Base-by-base conservation (phyloP, 2,113 vertebrate genomes). In the Merops nubicus region DNA sequence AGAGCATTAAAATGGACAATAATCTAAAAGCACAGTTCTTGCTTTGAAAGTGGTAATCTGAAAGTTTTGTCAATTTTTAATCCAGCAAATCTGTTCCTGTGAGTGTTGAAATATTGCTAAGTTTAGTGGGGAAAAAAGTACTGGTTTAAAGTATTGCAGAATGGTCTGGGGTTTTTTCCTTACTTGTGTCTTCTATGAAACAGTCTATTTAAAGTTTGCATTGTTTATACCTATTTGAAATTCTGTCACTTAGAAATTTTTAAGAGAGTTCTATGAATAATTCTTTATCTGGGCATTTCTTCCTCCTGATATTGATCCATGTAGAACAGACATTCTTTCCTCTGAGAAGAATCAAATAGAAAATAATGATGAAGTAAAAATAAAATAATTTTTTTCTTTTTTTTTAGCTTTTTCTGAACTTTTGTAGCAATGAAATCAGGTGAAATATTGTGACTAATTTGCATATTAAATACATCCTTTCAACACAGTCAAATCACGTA, bases 1-100 rank as follows among this genome's bases (percentile, higher is more conserved):
- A 94, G 76, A 94, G 65, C 85, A 89, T 88, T 93, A 90, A 47
- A 89, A 89, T 76, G 83, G 57, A 36, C 82, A 88, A 28, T 73
- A 90, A 88, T 89, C 67, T 64, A n/a, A 85, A 88, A 90, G 50
- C 47, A 22, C 33, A 29, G 47, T 67, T 86, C 72, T 88, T n/a
- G 74, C 95, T 86, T 5, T 9, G 56, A 86, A 88, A 67, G 59
- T 34, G 20, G 54, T 59, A 51, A 75, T 94, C 85, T 78, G 48
- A 92, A 96, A 91, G 70, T 31, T 12, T 34, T 68, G 51, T 85
- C 82, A n/a, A 2, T 51, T 96, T 93, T 88, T 85, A 84, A 92
- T 80, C 75, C 76, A 92, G 47, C 29, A 54, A 34, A 67, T 90
- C 59, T 80, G 48, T 86, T 93, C 31, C 36, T 67, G 16, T 72